Evolutionary conservation across 1,140 invertebrate species (phyloP), one percentile per base, ranked within the genome.

Genomic region (Galendromus occidentalis): DNA sequence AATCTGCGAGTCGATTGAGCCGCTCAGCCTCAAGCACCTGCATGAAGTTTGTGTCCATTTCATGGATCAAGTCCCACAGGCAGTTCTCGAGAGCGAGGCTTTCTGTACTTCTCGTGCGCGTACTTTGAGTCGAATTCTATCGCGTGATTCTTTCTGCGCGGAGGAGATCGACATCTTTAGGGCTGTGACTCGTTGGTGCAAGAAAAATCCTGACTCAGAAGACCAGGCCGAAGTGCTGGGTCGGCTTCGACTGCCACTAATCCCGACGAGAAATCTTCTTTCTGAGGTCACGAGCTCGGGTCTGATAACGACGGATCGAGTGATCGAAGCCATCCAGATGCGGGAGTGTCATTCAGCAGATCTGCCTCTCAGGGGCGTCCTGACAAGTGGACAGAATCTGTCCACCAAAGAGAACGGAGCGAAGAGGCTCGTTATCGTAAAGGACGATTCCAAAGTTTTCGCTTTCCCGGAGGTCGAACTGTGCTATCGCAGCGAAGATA

Each of bases 141-240:
- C 84, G 63, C 79, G 92, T 64, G 88, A 97, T 77, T 96, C 92
- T 0, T 97, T 98, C 77, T 97, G 88, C 79, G 91, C 89, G 0
- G 83, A 85, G 2, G 94, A 98, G 78, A 87, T 93, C 28, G 86
- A 96, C 71, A 95, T 98, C 68, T 98, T 98, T 76, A 79, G 83
- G 70, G 86, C 88, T 7, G 86, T 97, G 1, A 81, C 82, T 72
- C 80, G 81, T 55, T 98, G 93, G 93, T 85, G 86, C 67, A 83
- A 82, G 29, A 82, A 86, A 69, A 69, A 71, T 2, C 71, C 33
- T 86, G 69, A 69, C 71, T 2, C 71, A 14, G 14, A 29, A 72
- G 51, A 67, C 70, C 5, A 47, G 68, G 25, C 14, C 14, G 20
- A 70, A 9, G 72, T 76, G 67, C 68, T 79, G 30, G 66, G 69